Conservation (phyloP, 2,113 vertebrate genomes). For the Myotis brandtii region DNA sequence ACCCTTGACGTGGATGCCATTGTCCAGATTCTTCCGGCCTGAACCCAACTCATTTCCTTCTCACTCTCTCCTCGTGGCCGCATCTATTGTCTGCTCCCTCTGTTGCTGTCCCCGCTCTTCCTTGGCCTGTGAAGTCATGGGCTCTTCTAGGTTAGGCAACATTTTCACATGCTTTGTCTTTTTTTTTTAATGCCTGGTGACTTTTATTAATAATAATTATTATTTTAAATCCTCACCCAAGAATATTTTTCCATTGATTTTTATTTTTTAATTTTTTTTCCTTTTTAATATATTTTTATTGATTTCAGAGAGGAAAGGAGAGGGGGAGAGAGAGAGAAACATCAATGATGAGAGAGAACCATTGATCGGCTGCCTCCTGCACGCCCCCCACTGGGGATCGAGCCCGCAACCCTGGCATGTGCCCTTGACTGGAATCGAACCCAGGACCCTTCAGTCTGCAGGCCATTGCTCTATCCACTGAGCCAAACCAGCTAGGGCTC, state of each 20-base stretch:
- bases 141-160: neutral
- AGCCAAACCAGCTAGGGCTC: too few species aligned
- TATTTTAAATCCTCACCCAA: too few species aligned
- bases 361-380: too few species aligned
- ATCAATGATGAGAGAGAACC: too few species aligned
- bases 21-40: slow-evolving; percentile 68
- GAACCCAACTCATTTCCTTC: slow-evolving; percentile 66
- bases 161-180: neutral
- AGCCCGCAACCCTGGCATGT: too few species aligned
- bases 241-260: neutral
- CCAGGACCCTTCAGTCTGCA: too few species aligned
- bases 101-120: neutral
- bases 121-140: neutral
- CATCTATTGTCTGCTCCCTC: neutral
- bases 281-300: neutral
- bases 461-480: too few species aligned
- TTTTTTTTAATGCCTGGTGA: neutral
- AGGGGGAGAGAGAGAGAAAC: too few species aligned
- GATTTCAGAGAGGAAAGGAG: neutral
- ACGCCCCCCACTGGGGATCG: too few species aligned
- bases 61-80: neutral
- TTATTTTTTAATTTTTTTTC: too few species aligned
- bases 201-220: too few species aligned
- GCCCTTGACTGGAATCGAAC: too few species aligned
- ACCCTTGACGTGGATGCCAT: slow-evolving; percentile 61